A percentile compares a stretch with the other conserved stretches of the same genome.
phyloP scores from a whole-genome alignment of 2,888 invertebrate species.

The Callosobruchus maculatus region DNA sequence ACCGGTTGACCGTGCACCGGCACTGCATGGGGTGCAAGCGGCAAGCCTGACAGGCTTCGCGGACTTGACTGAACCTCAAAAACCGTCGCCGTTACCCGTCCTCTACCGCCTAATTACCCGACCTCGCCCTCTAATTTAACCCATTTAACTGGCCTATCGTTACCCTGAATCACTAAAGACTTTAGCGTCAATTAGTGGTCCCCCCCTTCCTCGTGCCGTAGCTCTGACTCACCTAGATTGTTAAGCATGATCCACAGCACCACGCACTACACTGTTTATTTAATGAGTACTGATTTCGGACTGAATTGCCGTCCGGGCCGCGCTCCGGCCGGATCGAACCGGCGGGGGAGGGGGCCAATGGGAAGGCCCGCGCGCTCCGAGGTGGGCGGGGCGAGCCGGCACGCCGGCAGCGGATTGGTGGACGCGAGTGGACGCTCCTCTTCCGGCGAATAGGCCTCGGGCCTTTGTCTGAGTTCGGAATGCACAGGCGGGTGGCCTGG shows the following conservation, averaged over 20 bases:
- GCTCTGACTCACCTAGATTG: slow-evolving; percentile 39
- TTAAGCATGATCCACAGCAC: slow-evolving; percentile 15
- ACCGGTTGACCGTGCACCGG: slow-evolving; percentile 20
- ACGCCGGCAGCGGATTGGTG: not conserved
- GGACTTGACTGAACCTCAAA: slow-evolving; percentile 49
- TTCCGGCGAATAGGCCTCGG: not conserved
- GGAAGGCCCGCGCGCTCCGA: slow-evolving; percentile 31
- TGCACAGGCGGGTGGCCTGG: not conserved
- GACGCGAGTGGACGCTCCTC: not conserved
- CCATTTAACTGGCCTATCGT: slow-evolving; percentile 52
- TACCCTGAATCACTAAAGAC: slow-evolving; percentile 50
- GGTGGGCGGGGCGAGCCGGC: slow-evolving; percentile 24
- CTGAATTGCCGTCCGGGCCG: slow-evolving; percentile 51
- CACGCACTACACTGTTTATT: slow-evolving; percentile 52
- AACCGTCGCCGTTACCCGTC: slow-evolving; percentile 42
- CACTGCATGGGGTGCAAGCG: slow-evolving; percentile 49
- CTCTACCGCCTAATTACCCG: slow-evolving; percentile 43
- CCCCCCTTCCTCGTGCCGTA: slow-evolving; percentile 50
- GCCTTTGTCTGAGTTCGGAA: not conserved
- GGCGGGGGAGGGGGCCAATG: slow-evolving; percentile 42
- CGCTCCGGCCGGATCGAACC: slow-evolving; percentile 41
- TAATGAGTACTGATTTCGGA: slow-evolving; percentile 53
- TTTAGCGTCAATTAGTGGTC: slow-evolving; percentile 50
- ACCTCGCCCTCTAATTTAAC: slow-evolving; percentile 49
- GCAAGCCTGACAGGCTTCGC: slow-evolving; percentile 49